Conservation (phyloP, 2,888 invertebrate species). For the Cylindroiulus punctatus region DNA sequence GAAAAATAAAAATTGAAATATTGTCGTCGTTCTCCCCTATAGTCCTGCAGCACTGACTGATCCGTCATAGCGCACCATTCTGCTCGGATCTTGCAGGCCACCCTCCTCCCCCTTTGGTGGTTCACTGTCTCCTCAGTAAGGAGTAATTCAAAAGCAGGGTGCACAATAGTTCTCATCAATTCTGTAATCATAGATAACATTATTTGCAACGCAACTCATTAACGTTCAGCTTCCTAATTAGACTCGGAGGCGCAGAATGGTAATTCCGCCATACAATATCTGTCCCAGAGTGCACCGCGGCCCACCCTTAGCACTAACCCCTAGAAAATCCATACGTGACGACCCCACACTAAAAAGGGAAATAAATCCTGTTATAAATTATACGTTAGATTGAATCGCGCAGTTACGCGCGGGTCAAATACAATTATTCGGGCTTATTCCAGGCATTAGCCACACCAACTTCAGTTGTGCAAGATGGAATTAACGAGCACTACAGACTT, state of each 20-base stretch:
- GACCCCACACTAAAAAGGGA: conserved; percentile 14
- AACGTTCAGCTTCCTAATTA: conserved; percentile 32
- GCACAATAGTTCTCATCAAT: conserved; percentile 32
- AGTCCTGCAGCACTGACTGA: neutral
- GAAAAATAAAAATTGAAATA: conserved; percentile 32
- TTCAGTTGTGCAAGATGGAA: neutral
- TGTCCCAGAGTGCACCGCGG: neutral
- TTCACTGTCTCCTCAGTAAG: conserved; percentile 7
- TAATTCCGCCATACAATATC: conserved; percentile 8
- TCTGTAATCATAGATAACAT: conserved; percentile 32
- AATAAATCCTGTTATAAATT: conserved; percentile 32
- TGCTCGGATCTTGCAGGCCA: neutral
- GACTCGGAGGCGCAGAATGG: conserved; percentile 4
- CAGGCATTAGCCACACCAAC: neutral
- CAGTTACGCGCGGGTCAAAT: conserved; percentile 9
- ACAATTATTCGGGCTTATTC: conserved; percentile 32
- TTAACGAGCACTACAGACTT: neutral
- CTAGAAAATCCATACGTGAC: conserved; percentile 19
- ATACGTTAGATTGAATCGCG: conserved; percentile 32
- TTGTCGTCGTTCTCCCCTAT: neutral
- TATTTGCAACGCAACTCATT: conserved; percentile 32
- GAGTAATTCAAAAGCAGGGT: conserved; percentile 15
- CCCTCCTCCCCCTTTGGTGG: neutral
- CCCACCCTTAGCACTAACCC: neutral
- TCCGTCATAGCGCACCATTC: neutral